These are phyloP conservation scores for Cygnus olor DNA, from an alignment of 2,797 vertebrate species.

Conservation along the genomic window DNA sequence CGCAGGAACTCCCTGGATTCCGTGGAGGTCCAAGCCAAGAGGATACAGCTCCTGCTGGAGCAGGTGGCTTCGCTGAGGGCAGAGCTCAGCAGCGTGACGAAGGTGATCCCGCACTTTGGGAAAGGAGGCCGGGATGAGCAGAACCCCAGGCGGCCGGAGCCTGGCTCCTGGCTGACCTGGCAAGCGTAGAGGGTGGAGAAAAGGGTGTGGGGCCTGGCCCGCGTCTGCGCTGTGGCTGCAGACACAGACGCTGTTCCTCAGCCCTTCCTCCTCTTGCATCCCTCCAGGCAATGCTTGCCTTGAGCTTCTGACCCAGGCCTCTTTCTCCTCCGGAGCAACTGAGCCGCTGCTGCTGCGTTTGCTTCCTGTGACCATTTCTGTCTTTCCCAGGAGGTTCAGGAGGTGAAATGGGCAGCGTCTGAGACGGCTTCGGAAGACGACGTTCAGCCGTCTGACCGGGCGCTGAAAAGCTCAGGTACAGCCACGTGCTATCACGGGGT, in stretches of 20 bases:
- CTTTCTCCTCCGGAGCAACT: neutral
- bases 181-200: too few species aligned
- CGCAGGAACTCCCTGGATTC: neutral
- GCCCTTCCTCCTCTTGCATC: neutral
- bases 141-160: neutral
- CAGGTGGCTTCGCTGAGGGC: neutral
- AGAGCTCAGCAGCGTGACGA: neutral
- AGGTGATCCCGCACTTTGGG: neutral
- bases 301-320: rapidly evolving
- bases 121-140: neutral
- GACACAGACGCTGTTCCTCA: neutral
- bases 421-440: constrained; percentile 46
- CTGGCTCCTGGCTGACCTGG: neutral
- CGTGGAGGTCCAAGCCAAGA: neutral
- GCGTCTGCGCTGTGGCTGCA: too few species aligned
- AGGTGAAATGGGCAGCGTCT: rapidly evolving
- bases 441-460: constrained; percentile 55
- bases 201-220: neutral
- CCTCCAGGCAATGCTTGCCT: neutral
- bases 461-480: constrained; percentile 64
- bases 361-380: neutral
- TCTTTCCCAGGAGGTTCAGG: neutral
- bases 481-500: neutral
- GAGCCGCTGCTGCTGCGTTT: neutral
- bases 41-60: neutral